Evolutionary conservation across 2,113 vertebrate species (phyloP).

Genomic region (Nettapus auritus): DNA sequence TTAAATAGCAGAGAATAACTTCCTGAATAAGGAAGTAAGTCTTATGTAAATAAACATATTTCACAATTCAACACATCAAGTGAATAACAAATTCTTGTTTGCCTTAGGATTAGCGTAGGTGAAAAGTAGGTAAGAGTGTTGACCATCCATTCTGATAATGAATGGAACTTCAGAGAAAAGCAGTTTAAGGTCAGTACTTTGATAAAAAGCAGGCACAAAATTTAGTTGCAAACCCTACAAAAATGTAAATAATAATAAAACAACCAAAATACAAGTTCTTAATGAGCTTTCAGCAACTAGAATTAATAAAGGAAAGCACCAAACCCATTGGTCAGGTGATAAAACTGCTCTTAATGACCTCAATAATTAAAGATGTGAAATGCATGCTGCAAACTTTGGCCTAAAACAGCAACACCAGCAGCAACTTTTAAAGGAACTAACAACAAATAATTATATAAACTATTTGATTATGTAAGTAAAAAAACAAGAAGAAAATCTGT

Average conservation of each 20-base stretch:
- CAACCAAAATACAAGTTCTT: neutral
- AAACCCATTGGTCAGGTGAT: neutral
- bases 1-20: conserved; percentile 41
- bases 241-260: neutral
- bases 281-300: neutral
- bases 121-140: neutral
- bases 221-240: neutral
- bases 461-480: neutral
- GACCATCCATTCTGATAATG: neutral
- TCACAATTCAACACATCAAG: neutral
- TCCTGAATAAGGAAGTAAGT: conserved; percentile 61
- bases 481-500: neutral
- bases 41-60: conserved; percentile 53
- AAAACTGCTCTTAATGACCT: neutral
- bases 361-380: neutral
- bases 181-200: neutral
- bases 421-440: neutral
- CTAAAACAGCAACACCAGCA: neutral
- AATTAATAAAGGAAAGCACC: neutral
- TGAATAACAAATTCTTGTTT: conserved; percentile 15
- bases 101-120: neutral
- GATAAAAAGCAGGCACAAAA: neutral
- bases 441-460: neutral
- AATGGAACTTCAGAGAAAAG: neutral
- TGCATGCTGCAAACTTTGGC: neutral